These are phyloP conservation scores for Brevipalpus yothersi DNA, from an alignment of 1,140 invertebrate species.

Conservation along the genomic window DNA sequence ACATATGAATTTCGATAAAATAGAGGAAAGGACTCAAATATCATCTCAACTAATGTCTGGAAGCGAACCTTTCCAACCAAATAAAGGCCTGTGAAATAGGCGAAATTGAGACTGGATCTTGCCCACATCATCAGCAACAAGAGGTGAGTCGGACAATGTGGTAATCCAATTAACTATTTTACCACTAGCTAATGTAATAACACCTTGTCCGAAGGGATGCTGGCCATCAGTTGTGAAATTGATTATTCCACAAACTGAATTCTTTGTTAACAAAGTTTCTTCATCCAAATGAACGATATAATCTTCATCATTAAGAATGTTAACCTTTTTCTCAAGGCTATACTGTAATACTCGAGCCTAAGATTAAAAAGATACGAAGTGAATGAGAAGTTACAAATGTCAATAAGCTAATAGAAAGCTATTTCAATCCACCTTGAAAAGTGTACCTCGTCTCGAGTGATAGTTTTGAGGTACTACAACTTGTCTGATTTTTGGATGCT, in stretches of 20 bases:
- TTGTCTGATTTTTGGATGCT: too few species aligned
- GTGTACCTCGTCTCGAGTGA: too few species aligned
- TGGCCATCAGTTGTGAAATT: constrained; percentile 23
- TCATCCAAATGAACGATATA: constrained; percentile 28
- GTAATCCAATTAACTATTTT: constrained; percentile 24
- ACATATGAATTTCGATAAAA: background rate
- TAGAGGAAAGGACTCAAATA: background rate
- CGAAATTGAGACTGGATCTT: constrained; percentile 22
- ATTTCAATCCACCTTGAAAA: too few species aligned
- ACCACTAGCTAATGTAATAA: constrained; percentile 24
- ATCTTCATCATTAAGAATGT: constrained; percentile 18
- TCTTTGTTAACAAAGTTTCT: constrained; percentile 23
- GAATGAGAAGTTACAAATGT: too few species aligned
- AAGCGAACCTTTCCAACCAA: constrained; percentile 26
- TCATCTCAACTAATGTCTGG: too few species aligned
- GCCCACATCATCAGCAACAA: constrained; percentile 24
- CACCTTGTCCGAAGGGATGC: constrained; percentile 25
- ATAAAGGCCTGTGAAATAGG: constrained; percentile 22
- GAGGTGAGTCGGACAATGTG: constrained; percentile 22
- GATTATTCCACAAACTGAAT: constrained; percentile 22
- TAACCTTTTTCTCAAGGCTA: constrained; percentile 21
- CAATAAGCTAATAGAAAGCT: too few species aligned
- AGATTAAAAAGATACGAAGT: constrained; percentile 2
- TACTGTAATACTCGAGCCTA: constrained; percentile 25
- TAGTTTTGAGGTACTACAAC: too few species aligned